These are phyloP conservation scores for Cryptus armator DNA, from an alignment of 2,888 invertebrate genomes.

Conservation along the genomic window DNA sequence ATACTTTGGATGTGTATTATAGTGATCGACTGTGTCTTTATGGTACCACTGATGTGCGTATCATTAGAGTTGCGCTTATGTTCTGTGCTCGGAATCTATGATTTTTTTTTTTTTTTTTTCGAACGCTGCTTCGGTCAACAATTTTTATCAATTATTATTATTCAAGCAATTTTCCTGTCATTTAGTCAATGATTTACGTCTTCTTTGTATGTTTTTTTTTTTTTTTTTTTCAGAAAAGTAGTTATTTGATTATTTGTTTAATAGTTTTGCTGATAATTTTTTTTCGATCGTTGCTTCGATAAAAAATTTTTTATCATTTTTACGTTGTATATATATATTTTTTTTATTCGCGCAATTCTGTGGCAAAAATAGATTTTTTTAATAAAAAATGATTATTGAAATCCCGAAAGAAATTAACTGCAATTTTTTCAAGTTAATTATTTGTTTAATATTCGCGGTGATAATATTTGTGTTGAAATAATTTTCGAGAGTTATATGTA, in stretches of 20 bases:
- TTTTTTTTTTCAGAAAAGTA: neutral
- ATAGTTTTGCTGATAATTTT: too few species aligned
- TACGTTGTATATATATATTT: too few species aligned
- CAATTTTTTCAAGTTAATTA: neutral
- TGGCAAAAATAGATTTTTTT: too few species aligned
- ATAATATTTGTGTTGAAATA: neutral
- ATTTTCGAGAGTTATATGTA: neutral
- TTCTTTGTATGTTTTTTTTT: neutral
- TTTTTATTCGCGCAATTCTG: too few species aligned
- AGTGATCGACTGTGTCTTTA: neutral
- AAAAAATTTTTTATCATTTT: too few species aligned
- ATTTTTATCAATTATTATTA: conserved; percentile 6
- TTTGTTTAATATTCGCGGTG: conserved; percentile 4
- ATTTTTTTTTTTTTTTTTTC: neutral
- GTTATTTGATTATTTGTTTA: too few species aligned
- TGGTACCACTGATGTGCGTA: neutral
- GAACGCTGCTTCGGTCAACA: neutral
- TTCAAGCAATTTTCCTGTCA: neutral
- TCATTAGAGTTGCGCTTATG: neutral
- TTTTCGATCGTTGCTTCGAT: too few species aligned
- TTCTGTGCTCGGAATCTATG: conserved; percentile 22
- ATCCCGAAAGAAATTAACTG: neutral
- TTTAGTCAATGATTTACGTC: neutral
- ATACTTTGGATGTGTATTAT: neutral
- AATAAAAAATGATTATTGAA: neutral